Conservation (phyloP, 2,888 invertebrate genomes). For the Arge pagana region DNA sequence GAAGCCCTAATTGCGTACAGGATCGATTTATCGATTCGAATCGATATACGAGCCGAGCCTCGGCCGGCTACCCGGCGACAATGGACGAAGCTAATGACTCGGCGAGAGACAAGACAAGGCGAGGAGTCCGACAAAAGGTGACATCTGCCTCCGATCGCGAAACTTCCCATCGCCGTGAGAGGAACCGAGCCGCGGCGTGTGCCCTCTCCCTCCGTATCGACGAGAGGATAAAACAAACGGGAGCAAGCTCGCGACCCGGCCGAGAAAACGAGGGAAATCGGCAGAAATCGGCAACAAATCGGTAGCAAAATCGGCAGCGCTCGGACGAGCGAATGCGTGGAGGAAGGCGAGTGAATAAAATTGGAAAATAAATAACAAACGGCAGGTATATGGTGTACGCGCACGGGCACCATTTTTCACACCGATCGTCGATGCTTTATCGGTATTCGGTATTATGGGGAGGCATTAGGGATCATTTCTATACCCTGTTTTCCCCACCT, state of each 20-base stretch:
- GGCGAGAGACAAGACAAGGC: constrained; percentile 45
- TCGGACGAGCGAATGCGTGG: too few relatives aligned
- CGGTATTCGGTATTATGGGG: too few relatives aligned
- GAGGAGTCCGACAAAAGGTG: constrained; percentile 33
- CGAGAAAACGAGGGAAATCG: too few relatives aligned
- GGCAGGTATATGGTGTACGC: too few relatives aligned
- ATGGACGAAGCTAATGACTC: constrained; percentile 41
- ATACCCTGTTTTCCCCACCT: constrained; percentile 1
- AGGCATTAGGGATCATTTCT: background rate
- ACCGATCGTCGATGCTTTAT: too few relatives aligned
- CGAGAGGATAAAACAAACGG: too few relatives aligned
- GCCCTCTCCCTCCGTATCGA: constrained; percentile 15
- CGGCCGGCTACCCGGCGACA: constrained; percentile 39
- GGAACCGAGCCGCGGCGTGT: background rate
- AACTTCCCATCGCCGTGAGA: constrained; percentile 40
- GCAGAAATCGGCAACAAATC: too few relatives aligned
- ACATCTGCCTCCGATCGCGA: constrained; percentile 44
- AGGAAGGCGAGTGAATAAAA: too few relatives aligned
- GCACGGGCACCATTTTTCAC: too few relatives aligned
- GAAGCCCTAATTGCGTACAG: constrained; percentile 26
- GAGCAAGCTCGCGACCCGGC: too few relatives aligned
- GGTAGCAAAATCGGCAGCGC: too few relatives aligned
- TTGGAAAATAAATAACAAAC: too few relatives aligned
- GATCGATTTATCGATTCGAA: constrained; percentile 39
- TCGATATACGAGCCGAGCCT: constrained; percentile 34